Base-by-base conservation (phyloP, 2,888 invertebrate species). In the Cantharis lateralis region DNA sequence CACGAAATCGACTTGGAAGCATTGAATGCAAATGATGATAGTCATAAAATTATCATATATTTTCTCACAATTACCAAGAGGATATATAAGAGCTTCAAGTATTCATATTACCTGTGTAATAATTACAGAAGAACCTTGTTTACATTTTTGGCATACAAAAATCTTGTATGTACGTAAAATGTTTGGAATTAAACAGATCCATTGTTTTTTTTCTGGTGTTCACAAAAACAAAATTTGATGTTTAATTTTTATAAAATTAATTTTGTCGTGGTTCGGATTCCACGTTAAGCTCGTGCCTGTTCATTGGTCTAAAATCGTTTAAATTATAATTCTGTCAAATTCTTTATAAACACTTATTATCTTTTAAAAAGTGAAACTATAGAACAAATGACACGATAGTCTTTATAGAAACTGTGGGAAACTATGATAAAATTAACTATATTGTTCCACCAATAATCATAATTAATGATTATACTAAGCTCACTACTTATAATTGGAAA, bases 21-120 rank as follows among this genome's bases (percentile, higher is more conserved):
- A 77, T 77, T 73, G 77, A 77, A 77, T 77, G 77, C 74, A 77
- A 77, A 77, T 77, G 20, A 64, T 71, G 71, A 73, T 74, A 74
- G 77, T 77, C 73, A 77, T 77, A 77, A 77, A 77, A 77, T 77
- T 77, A 73, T 73, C 77, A 74, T 77, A 74, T 68, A 77, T 77
- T 77, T 74, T 77, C 77, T 77, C 70, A 77, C 77, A 77, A 77
- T 77, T 77, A 69, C 69, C 69, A n/a, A 26, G 26, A 26, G 11
- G 16, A 69, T 69, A 69, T 10, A 28, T 69, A 77, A 28, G 72
- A 70, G 70, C 61, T 66, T 72, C 76, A 72, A 76, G 72, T 63
- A 61, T 28, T 28, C 28, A 63, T 20, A 18, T 66, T 72, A 72
- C 64, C 10, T 62, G 68, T 18, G 66, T 66, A 61, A 61, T 68